Evolutionary conservation across 2,888 invertebrate species (phyloP), one percentile per base, ranked within the genome.

Genomic region (Drosophila anomalata): DNA sequence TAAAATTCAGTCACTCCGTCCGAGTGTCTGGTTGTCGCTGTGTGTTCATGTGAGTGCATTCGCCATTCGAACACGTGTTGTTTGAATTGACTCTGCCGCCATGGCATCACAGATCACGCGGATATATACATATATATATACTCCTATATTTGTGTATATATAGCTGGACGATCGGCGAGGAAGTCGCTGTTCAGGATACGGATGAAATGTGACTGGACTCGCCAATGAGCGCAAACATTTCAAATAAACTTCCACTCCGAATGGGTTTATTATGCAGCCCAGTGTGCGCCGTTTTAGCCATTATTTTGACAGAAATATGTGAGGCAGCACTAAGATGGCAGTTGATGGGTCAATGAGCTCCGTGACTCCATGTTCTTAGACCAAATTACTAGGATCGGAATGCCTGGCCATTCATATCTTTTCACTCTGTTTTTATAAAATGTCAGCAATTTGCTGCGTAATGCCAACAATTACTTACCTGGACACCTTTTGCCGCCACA

Each of bases 141-240:
- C 24, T 53, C n/a, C 29, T 29, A 29, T 29, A 29, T 29, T 8
- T 9, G 11, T 22, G 20, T 57, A 50, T n/a, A 33, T 53, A 50
- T 14, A 36, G 44, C 8, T 29, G 44, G n/a, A 48, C 29, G 70
- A 36, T 42, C 44, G 26, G 22, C 77, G 75, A 85, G 82, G 82
- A 87, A 82, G 86, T 82, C 85, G 79, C 81, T 61, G 66, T 78
- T 79, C 82, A 77, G 85, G 86, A 87, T 79, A 66, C 62, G 57
- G 59, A 66, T 73, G 56, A 71, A 42, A 73, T 70, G 68, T 60
- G 73, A 60, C 59, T 66, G 39, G 60, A 54, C 51, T 59, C 42
- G 56, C 57, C 51, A 79, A 63, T 83, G 69, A 46, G 54, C 33
- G 17, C 44, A 51, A 44, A 61, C 42, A 50, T 61, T 61, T 53